Base-by-base conservation (phyloP, 2,797 vertebrate genomes). In the Eupleurogrammus muticus region DNA sequence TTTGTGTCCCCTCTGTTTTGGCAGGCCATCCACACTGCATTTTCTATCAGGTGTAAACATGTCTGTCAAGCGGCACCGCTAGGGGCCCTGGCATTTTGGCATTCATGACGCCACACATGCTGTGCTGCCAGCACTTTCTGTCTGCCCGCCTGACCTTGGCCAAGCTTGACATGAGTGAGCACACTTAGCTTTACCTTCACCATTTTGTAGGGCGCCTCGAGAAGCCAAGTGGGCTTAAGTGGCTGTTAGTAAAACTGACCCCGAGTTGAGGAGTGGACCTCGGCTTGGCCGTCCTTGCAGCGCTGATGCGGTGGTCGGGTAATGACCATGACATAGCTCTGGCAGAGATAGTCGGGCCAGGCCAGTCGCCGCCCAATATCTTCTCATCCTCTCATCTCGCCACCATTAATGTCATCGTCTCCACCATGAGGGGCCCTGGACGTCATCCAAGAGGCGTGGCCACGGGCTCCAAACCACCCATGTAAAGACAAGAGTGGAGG, bases 41-140 rank as follows among this genome's bases (percentile, higher is more conserved):
- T 91, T 90, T 87, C 83, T 89, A 83, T 89, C 84, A 87, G 87
- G 87, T 86, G 90, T 90, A 92, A 92, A 92, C 91, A 90, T 79
- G 89, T 90, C 89, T 90, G 90, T 92, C 92, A 91, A 85, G 75
- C 67, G 53, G 75, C 78, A 21, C 75, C 68, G 79, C 77, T 48
- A 62, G 81, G 77, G 86, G 71, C 70, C 66, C 47, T 6, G 40
- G 70, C 52, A 47, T 79, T 85, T 90, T 89, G 89, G 78, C 80
- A 84, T 87, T 86, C 82, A 73, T 64, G 75, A 75, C 76, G 46
- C 74, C 72, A 52, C 9, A 23, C 78, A 47, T 57, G 52, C 57
- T 7, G 65, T 21, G 17, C 74, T 74, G 82, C 87, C 83, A 82
- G 82, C 71, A n/a, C 79, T 79, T 70, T 78, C 77, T 54, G 72